These are phyloP conservation scores for Plectropomus leopardus DNA, from an alignment of 2,113 vertebrate genomes.

Conservation along the genomic window DNA sequence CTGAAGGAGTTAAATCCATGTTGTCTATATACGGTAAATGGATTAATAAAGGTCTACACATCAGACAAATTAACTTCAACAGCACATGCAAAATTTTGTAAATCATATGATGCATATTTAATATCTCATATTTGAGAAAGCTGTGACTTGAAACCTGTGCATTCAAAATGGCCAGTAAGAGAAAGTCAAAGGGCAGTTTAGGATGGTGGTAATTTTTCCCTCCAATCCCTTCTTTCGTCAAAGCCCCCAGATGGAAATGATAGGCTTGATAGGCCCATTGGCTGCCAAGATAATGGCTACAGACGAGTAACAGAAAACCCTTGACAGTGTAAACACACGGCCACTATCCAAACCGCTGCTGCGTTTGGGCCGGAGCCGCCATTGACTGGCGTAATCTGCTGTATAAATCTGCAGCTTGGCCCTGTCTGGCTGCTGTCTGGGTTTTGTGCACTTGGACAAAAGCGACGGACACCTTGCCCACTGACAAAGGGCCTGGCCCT, in stretches of 20 bases:
- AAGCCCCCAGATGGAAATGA: slow-evolving; percentile 65
- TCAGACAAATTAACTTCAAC: background rate
- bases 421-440: slow-evolving; percentile 87
- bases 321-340: slow-evolving; percentile 81
- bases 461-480: slow-evolving; percentile 84
- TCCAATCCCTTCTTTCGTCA: slow-evolving; percentile 40
- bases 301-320: slow-evolving; percentile 82
- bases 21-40: background rate
- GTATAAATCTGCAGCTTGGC: slow-evolving; percentile 84
- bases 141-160: background rate
- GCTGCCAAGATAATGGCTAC: slow-evolving; percentile 73
- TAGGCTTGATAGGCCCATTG: slow-evolving; percentile 51
- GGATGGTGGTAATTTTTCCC: slow-evolving; percentile 1
- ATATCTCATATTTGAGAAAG: background rate
- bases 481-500: slow-evolving; percentile 75
- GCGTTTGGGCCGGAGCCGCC: slow-evolving; percentile 81
- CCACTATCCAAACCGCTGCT: slow-evolving; percentile 77
- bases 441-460: slow-evolving; percentile 84
- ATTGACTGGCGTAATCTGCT: slow-evolving; percentile 85
- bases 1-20: background rate
- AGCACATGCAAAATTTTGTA: background rate
- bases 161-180: background rate
- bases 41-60: too few relatives aligned
- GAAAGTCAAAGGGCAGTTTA: slow-evolving; percentile 13
- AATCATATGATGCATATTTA: slow-evolving; percentile 7